phyloP scores from a whole-genome alignment of 1,140 invertebrate species.

The Eurytemora carolleeae region DNA sequence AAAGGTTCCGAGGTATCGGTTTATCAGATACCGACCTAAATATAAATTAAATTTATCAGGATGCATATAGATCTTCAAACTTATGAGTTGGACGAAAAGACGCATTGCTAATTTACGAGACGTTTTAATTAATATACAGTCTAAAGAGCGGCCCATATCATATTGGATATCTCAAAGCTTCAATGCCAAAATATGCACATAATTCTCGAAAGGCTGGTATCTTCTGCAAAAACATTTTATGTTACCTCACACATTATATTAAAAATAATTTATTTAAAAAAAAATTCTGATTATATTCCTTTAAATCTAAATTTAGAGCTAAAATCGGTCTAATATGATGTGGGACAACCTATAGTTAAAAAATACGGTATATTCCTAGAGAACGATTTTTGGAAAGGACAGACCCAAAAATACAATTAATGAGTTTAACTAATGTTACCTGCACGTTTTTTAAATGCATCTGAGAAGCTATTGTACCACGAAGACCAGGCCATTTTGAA shows the following conservation, averaged over 20 bases:
- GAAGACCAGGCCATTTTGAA: constrained; percentile 9
- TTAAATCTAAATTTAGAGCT: too few relatives aligned
- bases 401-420: background rate
- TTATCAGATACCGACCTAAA: constrained; percentile 8
- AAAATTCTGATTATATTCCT: background rate
- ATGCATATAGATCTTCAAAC: background rate
- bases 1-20: constrained; percentile 13
- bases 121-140: too few relatives aligned
- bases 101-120: too few relatives aligned
- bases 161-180: background rate
- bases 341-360: too few relatives aligned
- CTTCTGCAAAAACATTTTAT: background rate
- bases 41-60: background rate
- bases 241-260: background rate
- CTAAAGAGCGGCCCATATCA: background rate
- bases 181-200: background rate
- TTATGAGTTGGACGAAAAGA: too few relatives aligned
- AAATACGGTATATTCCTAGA: background rate
- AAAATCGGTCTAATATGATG: too few relatives aligned
- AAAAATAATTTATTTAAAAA: background rate
- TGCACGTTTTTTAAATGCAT: constrained; percentile 10
- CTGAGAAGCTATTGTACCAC: constrained; percentile 6
- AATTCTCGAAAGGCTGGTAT: background rate
- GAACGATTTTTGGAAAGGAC: background rate
- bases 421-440: background rate